phyloP scores from a whole-genome alignment of 2,888 invertebrate species.

The Mimumesa dahlbomi region DNA sequence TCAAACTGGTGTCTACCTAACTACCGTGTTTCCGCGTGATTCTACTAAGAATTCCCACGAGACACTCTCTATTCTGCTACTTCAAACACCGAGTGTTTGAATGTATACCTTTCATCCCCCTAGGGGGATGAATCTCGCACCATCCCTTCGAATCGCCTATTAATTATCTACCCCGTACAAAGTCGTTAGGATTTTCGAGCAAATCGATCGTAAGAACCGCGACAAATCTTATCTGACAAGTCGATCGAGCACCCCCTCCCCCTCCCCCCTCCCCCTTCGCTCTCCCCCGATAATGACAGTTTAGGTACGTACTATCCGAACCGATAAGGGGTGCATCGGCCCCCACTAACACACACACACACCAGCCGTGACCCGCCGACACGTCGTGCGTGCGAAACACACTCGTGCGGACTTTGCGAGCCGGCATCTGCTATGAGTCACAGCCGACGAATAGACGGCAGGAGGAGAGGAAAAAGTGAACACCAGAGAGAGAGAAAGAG shows the following conservation, averaged over 20 bases:
- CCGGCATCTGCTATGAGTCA: slow-evolving; percentile 70
- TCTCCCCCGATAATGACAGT: slow-evolving; percentile 49
- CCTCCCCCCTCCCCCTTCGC: too few species aligned
- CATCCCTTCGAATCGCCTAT: too few species aligned
- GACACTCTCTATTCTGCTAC: too few species aligned
- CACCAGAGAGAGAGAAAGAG: slow-evolving; percentile 29
- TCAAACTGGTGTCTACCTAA: too few species aligned
- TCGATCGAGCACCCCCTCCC: slow-evolving; percentile 19
- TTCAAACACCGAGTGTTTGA: too few species aligned
- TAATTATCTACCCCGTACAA: background rate
- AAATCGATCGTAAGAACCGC: slow-evolving; percentile 21
- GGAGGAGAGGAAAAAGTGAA: slow-evolving; percentile 14
- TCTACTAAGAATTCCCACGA: too few species aligned
- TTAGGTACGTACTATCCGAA: slow-evolving; percentile 38
- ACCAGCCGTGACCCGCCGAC: slow-evolving; percentile 17
- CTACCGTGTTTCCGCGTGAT: too few species aligned
- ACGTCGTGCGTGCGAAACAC: slow-evolving; percentile 16
- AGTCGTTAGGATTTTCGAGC: slow-evolving; percentile 3
- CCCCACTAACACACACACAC: slow-evolving; percentile 32
- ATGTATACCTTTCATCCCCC: too few species aligned
- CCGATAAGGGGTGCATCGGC: slow-evolving; percentile 35
- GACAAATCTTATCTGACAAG: slow-evolving; percentile 27
- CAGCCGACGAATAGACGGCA: slow-evolving; percentile 48
- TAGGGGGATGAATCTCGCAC: too few species aligned
- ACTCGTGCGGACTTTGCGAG: slow-evolving; percentile 20